These are phyloP conservation scores for Ctenosaura bakeri DNA, from an alignment of 2,797 vertebrate genomes.

Conservation along the genomic window DNA sequence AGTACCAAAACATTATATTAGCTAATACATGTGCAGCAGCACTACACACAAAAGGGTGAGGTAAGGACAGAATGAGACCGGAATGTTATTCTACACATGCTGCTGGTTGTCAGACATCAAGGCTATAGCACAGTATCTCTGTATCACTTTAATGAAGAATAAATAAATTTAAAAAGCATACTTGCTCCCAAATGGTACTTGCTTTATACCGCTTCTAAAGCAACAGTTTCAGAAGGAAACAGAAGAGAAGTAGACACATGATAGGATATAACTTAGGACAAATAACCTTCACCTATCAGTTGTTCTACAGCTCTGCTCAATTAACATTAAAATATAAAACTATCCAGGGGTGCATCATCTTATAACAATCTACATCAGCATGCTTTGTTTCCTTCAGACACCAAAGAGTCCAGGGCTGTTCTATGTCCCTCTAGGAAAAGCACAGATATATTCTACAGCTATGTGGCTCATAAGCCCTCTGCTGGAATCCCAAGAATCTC, in stretches of 20 bases:
- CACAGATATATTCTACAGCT: slow-evolving; percentile 34
- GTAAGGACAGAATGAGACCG: slow-evolving; percentile 63
- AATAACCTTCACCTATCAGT: slow-evolving; percentile 43
- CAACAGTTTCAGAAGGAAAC: slow-evolving; percentile 59
- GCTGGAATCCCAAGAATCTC: slow-evolving; percentile 15
- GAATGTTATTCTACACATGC: slow-evolving; percentile 39
- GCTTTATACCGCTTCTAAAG: slow-evolving; percentile 43
- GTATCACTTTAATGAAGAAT: slow-evolving; percentile 17
- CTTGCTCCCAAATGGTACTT: slow-evolving; percentile 34
- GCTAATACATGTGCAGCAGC: slow-evolving; percentile 68
- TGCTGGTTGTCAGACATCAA: slow-evolving; percentile 28
- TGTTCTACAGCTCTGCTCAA: slow-evolving; percentile 47
- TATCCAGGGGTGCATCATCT: slow-evolving; percentile 36
- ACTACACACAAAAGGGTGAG: slow-evolving; percentile 67
- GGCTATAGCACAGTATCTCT: slow-evolving; percentile 30
- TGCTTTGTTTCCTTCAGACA: slow-evolving; percentile 15
- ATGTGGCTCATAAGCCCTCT: background rate
- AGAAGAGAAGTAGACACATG: slow-evolving; percentile 21
- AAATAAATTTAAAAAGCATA: background rate
- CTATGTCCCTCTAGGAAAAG: slow-evolving; percentile 20
- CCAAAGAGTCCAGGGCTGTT: slow-evolving; percentile 36
- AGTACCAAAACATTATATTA: slow-evolving; percentile 49
- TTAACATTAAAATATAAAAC: background rate
- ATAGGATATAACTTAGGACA: slow-evolving; percentile 40
- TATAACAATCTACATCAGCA: slow-evolving; percentile 33